Evolutionary conservation across 1,140 invertebrate species (phyloP), one percentile per base, ranked within the genome.

Genomic region (Drosophila santomea): DNA sequence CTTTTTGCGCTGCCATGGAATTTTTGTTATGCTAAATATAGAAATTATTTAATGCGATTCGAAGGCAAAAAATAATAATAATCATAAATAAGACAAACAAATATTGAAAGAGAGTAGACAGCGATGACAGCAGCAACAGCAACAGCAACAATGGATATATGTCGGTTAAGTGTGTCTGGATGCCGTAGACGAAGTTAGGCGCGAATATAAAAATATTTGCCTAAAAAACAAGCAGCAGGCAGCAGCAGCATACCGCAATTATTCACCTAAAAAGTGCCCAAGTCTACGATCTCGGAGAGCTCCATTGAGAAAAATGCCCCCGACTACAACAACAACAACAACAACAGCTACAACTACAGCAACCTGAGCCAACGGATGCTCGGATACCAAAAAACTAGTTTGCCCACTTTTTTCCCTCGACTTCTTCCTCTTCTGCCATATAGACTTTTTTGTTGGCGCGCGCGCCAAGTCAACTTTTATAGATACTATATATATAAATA

Each of bases 361-460:
- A 81, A 86, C 82, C 82, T 86, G 82, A 81, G 82, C 81, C 82
- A 82, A 88, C 82, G 82, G 82, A 86, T 86, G 82, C 83, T 86
- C 50, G 60, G 73, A 86, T 79, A 85, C 83, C 84, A 83, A 79
- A 85, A 86, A 86, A 86, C 83, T 86, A 86, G 83, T 86, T 86
- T 86, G 83, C 83, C 83, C 83, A 88, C 83, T 86, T 86, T 86
- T 85, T 60, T 71, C 52, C 11, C 17, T 32, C 50, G 32, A 56
- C 38, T 76, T 67, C 48, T 74, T 54, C 51, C 66, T 62, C 32
- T 71, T 47, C 45, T 44, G 68, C 32, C 55, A 50, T 45, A 41
- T 71, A 57, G 38, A 51, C 67, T 50, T 88, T 82, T 78, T 72
- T 61, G 50, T 45, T 72, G 69, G 74, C 82, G 82, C 82, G 81